Evolutionary conservation across 2,797 vertebrate species (phyloP).

Genomic region (Varecia variegata): DNA sequence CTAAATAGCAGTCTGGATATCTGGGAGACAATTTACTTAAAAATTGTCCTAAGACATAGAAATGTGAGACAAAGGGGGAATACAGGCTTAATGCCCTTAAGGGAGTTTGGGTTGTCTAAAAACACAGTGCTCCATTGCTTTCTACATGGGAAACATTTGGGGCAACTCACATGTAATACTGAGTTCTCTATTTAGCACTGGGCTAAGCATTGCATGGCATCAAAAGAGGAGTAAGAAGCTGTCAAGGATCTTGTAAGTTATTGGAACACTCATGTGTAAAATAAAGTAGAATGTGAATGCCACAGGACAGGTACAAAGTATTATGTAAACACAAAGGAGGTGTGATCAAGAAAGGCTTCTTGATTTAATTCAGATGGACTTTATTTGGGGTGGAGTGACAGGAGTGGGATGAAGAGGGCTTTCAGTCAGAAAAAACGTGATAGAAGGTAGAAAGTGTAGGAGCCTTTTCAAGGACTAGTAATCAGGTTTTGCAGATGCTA

Average conservation of each 20-base stretch:
- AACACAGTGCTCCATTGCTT: neutral
- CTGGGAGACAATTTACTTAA: slow-evolving; percentile 3
- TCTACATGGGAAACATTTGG: neutral
- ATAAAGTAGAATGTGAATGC: neutral
- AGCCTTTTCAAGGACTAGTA: neutral
- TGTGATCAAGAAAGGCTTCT: neutral
- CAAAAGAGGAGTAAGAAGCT: neutral
- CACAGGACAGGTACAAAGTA: neutral
- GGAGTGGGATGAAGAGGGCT: neutral
- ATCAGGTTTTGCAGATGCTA: neutral
- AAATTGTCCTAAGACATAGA: slow-evolving; percentile 6
- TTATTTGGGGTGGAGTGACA: neutral
- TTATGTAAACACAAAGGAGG: neutral
- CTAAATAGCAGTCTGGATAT: slow-evolving; percentile 7
- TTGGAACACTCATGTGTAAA: neutral
- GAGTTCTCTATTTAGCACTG: neutral
- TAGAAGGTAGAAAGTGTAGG: neutral
- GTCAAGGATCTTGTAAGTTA: neutral
- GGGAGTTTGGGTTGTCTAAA: neutral
- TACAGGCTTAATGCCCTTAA: neutral
- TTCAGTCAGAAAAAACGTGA: neutral
- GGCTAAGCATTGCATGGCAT: neutral
- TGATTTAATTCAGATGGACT: neutral
- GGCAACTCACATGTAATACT: neutral
- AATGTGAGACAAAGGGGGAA: slow-evolving; percentile 22